These are phyloP conservation scores for Trematomus loennbergii DNA, from an alignment of 2,113 vertebrate species.

Conservation along the genomic window DNA sequence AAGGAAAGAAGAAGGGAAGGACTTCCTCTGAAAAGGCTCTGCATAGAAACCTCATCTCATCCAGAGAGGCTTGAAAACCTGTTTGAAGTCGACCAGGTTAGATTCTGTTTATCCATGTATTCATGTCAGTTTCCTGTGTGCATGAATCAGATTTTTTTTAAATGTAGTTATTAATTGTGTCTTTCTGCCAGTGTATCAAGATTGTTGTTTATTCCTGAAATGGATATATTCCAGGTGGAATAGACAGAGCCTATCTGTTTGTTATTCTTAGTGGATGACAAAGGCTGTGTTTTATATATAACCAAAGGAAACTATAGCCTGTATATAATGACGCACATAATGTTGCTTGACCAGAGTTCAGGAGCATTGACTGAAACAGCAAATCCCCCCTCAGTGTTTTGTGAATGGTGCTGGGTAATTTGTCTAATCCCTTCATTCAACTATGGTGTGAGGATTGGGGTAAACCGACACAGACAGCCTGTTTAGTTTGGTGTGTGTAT, in stretches of 20 bases:
- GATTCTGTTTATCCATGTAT: conserved; percentile 45
- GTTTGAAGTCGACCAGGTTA: conserved; percentile 63
- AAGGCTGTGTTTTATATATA: conserved; percentile 5
- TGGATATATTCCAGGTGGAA: background rate
- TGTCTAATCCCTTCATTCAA: conserved; percentile 67
- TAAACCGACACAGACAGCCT: conserved; percentile 9
- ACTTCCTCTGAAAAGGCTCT: conserved; percentile 69
- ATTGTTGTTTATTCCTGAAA: background rate
- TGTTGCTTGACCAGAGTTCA: conserved; percentile 54
- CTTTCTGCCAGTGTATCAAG: conserved; percentile 9
- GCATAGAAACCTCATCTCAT: conserved; percentile 60
- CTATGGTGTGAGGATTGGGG: conserved; percentile 31
- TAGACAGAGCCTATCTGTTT: background rate
- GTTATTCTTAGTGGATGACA: conserved; percentile 11
- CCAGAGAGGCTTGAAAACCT: conserved; percentile 56
- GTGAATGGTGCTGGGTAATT: conserved; percentile 64
- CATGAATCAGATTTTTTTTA: conserved; percentile 30
- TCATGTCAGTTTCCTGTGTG: conserved; percentile 44
- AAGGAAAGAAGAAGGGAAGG: conserved; percentile 63
- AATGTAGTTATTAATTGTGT: background rate
- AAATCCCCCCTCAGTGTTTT: conserved; percentile 42
- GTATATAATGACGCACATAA: conserved; percentile 29
- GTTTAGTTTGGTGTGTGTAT: conserved; percentile 14
- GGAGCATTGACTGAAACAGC: conserved; percentile 44
- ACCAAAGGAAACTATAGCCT: conserved; percentile 27